phyloP scores from a whole-genome alignment of 2,113 vertebrate species.

The Pseudopodoces humilis region DNA sequence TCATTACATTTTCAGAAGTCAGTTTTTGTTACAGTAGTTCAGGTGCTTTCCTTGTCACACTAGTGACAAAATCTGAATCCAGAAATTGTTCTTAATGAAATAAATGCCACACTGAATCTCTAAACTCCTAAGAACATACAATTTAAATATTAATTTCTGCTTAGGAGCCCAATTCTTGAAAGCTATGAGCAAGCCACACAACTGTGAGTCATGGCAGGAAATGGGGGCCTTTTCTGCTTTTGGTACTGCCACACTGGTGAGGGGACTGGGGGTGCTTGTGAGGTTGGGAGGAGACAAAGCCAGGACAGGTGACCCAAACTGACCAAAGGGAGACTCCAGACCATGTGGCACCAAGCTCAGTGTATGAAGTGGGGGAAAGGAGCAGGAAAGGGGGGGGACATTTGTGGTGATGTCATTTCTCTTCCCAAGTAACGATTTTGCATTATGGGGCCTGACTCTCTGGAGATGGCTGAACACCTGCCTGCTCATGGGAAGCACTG shows the following conservation, averaged over 20 bases:
- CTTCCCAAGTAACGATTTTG: not conserved
- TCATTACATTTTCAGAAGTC: not conserved
- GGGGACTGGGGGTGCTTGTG: not conserved
- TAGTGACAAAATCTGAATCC: not conserved
- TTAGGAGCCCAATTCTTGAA: not conserved
- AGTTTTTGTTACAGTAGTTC: not conserved
- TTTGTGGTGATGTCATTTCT: not conserved
- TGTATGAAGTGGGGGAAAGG: not conserved
- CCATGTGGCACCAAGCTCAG: not conserved
- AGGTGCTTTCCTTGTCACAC: not conserved
- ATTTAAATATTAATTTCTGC: not conserved
- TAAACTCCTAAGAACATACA: not conserved
- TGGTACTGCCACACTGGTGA: not conserved
- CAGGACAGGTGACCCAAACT: not conserved
- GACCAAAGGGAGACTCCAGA: not conserved
- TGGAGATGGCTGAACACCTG: not conserved
- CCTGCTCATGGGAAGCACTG: not conserved
- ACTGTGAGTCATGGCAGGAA: not conserved
- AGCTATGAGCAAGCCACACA: not conserved
- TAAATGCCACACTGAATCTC: not conserved
- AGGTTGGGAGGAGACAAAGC: rapidly evolving
- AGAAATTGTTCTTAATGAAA: not conserved
- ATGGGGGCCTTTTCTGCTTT: not conserved
- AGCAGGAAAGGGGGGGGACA: rapidly evolving
- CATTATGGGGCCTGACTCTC: not conserved